Percentiles rank a stretch among this genome's conserved stretches.
Conservation (phyloP, 2,113 vertebrate genomes). For the Vicugna pacos region DNA sequence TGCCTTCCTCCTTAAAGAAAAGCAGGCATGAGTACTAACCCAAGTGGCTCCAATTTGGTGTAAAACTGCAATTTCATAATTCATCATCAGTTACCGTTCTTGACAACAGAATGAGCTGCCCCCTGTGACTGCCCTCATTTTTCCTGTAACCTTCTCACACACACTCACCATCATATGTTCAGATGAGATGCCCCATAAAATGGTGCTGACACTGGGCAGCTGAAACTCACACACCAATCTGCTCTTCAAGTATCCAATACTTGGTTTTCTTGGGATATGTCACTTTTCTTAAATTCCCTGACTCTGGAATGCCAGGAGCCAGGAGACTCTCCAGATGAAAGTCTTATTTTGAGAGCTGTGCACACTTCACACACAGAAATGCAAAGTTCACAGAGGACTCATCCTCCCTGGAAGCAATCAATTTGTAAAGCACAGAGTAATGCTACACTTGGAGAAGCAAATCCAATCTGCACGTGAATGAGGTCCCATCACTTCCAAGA, state of each 20-base stretch:
- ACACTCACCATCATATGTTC: not conserved
- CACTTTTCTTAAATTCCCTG: not conserved
- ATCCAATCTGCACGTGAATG: not conserved
- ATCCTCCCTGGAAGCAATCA: not conserved
- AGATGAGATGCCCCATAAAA: not conserved
- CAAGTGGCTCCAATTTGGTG: no score
- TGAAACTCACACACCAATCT: not conserved
- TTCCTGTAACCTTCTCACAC: not conserved
- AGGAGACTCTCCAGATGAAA: not conserved
- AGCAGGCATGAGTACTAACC: not conserved
- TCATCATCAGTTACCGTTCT: not conserved
- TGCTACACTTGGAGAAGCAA: conserved; percentile 43
- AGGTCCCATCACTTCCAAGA: conserved; percentile 36
- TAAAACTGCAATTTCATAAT: not conserved
- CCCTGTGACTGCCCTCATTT: not conserved
- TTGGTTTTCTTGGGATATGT: not conserved
- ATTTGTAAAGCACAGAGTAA: not conserved
- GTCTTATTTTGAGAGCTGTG: not conserved
- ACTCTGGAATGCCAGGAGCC: conserved; percentile 13
- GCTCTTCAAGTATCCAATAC: not conserved
- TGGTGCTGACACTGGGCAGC: accelerated
- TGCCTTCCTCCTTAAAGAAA: not conserved
- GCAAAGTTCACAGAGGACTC: conserved; percentile 19
- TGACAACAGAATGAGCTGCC: not conserved
- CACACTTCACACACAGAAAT: not conserved